Base-by-base conservation (phyloP, 2,113 vertebrate species). In the Polypterus bichir region DNA sequence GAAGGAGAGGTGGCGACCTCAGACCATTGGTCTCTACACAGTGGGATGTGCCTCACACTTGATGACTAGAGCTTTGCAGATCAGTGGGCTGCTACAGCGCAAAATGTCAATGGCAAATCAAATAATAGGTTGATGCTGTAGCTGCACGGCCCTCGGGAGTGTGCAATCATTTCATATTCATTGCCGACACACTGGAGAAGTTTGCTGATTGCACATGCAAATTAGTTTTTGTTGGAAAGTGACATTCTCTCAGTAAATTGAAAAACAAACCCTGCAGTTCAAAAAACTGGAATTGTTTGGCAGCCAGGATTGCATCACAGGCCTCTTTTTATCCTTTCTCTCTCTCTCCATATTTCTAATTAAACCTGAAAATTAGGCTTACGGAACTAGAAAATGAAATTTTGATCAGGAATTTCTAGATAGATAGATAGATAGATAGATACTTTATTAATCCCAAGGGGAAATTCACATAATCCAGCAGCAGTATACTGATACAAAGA, bases 121-220 rank as follows among this genome's bases (percentile, higher is more conserved):
- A 61, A 53, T 9, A 9, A 46, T 51, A 45, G 53, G 44, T 62
- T 62, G 27, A 27, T 27, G 27, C 27, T 27, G 27, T 27, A 1
- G 27, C 47, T 54, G 45, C 10, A n/a, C 9, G 7, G 10, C 53
- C 61, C 54, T 49, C 9, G 51, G 51, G 61, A 53, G 51, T 46
- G 51, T 62, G 49, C 54, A 54, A 62, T 62, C 61, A 62, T 46
- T 5, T 62, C 54, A 6, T 45, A n/a, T 46, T 5, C 61, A 62
- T 6, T 49, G 51, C 45, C 44, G 53, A 54, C 9, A 54, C 49
- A 47, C 9, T 45, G 9, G 47, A 47, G 61, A 46, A 54, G 53
- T 44, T 2, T 44, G 47, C 61, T 54, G 49, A 62, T 62, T 62
- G 44, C 49, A 62, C 9, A 62, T 62, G 49, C 59, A 52, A 62